These are phyloP conservation scores for human (Homo sapiens) DNA, from an alignment of 2,113 vertebrate species.

Conservation along the genomic window DNA sequence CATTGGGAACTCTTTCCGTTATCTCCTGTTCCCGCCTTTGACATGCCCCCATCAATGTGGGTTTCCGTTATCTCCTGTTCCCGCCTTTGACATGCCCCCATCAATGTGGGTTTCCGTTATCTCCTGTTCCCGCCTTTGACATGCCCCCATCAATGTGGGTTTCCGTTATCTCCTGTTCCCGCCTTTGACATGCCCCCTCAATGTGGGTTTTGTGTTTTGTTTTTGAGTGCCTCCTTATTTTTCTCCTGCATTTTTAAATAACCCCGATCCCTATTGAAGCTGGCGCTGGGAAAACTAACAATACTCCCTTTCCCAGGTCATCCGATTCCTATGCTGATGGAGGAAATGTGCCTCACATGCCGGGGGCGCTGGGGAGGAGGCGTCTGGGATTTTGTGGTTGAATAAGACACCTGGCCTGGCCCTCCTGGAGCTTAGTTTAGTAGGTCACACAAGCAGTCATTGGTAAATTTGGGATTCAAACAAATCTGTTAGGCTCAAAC, in stretches of 20 bases:
- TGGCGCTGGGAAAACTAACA: conserved; percentile 47
- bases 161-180: background rate
- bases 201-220: background rate
- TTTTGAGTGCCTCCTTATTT: background rate
- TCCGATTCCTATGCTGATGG: background rate
- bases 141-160: background rate
- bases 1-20: background rate
- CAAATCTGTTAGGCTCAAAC: background rate
- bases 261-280: conserved; percentile 20
- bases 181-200: background rate
- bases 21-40: background rate
- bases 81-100: background rate
- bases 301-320: background rate
- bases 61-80: background rate
- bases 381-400: background rate
- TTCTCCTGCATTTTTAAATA: conserved; percentile 69
- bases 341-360: background rate
- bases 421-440: background rate
- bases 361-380: background rate
- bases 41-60: background rate
- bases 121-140: background rate
- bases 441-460: background rate
- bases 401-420: conserved; percentile 21
- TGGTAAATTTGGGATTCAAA: conserved; percentile 47
- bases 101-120: background rate